Conservation (phyloP, 64 coral and sea anemone species). For the Hydrozoanthus tunicans region DNA sequence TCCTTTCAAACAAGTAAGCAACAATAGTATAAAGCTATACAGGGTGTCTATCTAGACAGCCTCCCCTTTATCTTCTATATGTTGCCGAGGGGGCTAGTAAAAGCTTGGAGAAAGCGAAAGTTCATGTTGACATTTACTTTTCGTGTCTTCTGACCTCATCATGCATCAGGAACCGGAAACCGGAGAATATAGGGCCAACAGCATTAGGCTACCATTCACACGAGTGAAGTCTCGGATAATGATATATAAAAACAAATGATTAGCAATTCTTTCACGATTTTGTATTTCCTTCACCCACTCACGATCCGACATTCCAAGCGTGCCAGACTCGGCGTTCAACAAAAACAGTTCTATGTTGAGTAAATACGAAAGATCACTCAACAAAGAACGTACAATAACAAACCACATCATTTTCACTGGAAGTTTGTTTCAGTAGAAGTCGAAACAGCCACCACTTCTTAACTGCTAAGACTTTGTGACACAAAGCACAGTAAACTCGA, state of each 20-base stretch:
- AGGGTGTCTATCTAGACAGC: not conserved
- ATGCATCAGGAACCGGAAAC: slow-evolving; percentile 50
- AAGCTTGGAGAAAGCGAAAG: not conserved
- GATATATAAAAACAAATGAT: slow-evolving; percentile 60
- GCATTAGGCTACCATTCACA: slow-evolving; percentile 18
- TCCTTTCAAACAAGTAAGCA: not conserved
- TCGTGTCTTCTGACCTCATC: slow-evolving; percentile 31
- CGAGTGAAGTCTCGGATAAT: not conserved
- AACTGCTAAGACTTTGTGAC: too few species aligned
- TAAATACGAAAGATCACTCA: not conserved
- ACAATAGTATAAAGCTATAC: not conserved
- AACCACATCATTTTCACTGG: not conserved
- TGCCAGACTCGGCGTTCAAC: not conserved
- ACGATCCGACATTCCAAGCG: slow-evolving; percentile 29
- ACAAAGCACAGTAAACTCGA: too few species aligned
- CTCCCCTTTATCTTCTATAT: not conserved
- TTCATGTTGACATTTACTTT: not conserved
- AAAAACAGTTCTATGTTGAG: not conserved
- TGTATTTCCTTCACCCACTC: slow-evolving; percentile 3
- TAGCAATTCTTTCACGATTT: slow-evolving; percentile 44
- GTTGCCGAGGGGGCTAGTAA: not conserved
- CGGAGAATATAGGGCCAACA: slow-evolving; percentile 25
- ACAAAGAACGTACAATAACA: not conserved
- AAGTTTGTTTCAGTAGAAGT: not conserved
- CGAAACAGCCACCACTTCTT: not conserved